Conservation (phyloP, 2,113 vertebrate species). For the Anser cygnoides region DNA sequence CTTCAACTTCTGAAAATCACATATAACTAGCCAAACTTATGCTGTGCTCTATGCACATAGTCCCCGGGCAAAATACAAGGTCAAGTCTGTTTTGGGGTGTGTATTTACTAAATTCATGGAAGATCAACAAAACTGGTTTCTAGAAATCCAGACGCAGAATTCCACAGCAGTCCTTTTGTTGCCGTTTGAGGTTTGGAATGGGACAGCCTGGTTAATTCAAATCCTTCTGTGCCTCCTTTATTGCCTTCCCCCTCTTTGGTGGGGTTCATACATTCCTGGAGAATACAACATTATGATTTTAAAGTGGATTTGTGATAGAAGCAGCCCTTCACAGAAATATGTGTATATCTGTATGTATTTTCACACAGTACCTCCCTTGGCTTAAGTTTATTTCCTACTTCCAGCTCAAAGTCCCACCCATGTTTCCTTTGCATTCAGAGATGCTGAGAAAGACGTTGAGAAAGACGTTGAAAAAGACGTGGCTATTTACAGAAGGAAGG, state of each 20-base stretch:
- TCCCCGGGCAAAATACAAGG: not conserved
- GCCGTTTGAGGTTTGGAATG: not conserved
- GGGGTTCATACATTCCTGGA: not conserved
- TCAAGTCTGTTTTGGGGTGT: not conserved
- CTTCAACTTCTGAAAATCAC: not conserved
- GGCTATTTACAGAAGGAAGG: not conserved
- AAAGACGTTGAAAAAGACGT: not conserved
- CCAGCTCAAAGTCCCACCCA: not conserved
- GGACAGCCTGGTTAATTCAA: not conserved
- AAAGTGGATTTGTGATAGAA: not conserved
- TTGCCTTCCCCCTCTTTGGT: not conserved
- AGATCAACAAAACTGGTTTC: not conserved
- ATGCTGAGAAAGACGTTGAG: not conserved
- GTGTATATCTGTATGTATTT: too few relatives aligned
- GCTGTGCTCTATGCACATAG: not conserved
- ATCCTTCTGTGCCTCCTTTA: not conserved
- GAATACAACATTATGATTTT: not conserved
- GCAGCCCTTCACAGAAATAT: not conserved
- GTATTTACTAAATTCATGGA: not conserved
- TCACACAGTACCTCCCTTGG: not conserved
- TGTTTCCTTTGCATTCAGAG: not conserved
- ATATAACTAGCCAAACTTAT: not conserved
- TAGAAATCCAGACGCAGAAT: not conserved
- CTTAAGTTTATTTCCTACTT: not conserved
- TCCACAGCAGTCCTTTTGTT: too few relatives aligned